phyloP scores from a whole-genome alignment of 1,140 invertebrate species.

The Diorhabda sublineata region DNA sequence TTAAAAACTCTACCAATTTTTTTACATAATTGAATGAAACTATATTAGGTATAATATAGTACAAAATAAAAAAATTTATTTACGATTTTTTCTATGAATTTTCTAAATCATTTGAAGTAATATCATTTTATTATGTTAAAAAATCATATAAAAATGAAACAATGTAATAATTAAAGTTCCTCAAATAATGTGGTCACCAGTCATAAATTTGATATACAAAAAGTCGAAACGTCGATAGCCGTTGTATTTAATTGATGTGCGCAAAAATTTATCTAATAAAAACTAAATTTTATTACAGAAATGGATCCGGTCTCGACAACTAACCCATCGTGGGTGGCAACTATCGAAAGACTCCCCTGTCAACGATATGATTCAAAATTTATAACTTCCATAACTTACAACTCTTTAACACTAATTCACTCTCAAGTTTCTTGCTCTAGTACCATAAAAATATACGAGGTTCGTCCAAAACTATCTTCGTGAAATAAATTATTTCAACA shows the following conservation, averaged over 20 bases:
- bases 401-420: conserved; percentile 7
- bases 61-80: no score
- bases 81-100: no score
- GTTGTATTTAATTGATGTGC: background rate
- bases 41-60: no score
- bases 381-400: conserved; percentile 26
- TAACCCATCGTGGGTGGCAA: conserved; percentile 26
- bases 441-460: conserved; percentile 10
- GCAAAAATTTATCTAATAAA: conserved; percentile 8
- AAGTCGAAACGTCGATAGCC: background rate
- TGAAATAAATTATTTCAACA: no score
- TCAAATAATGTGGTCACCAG: no score
- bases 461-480: background rate
- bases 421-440: conserved; percentile 12
- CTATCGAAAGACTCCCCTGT: conserved; percentile 9
- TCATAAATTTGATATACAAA: no score
- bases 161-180: no score
- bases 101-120: no score
- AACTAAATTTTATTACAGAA: conserved; percentile 18
- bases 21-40: no score
- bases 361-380: conserved; percentile 29
- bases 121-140: no score
- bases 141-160: no score
- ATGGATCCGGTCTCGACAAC: conserved; percentile 19
- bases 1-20: no score